Base-by-base conservation (phyloP, 2,888 invertebrate species). In the Andrena haemorrhoa region DNA sequence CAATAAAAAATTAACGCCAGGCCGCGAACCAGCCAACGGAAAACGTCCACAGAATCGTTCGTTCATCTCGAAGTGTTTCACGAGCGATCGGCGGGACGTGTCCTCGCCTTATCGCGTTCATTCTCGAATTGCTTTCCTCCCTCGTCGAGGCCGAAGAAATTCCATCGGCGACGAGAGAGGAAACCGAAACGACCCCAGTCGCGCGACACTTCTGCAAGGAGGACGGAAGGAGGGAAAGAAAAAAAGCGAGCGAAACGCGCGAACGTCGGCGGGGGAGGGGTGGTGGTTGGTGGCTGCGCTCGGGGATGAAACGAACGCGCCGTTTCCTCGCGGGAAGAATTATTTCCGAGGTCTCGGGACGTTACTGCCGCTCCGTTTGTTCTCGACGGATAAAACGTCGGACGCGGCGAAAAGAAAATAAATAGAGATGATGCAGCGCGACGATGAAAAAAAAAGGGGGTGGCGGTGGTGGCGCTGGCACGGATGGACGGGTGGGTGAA, bases 281-380 rank as follows among this genome's bases (percentile, higher is more conserved):
- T 1, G 68, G 23, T 29, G 64, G 73, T 7, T 61, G 79, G 68
- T 20, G 33, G 47, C 49, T 23, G 2, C 10, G 8, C 16, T 7
- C 33, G 35, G 23, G 74, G 51, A 68, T 63, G 71, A 75, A 80
- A 80, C 63, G 80, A 82, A 75, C 60, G 69, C 47, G 31, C 51
- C 65, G 74, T 74, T 68, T 75, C 69, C 75, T 29, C 66, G 26
- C 68, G 60, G 26, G 47, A 75, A 82, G 78, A 83, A 83, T 83
- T 83, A 82, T 83, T 82, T 70, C 65, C 70, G 49, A 49, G 63
- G 68, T 58, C 63, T 71, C 70, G 33, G 26, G 23, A 41, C 83
- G 63, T 83, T 82, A 82, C 66, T 82, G 70, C 69, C 82, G 82
- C 74, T 66, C 73, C 82, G 83, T 83, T 83, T 82, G 77, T 69